phyloP scores from a whole-genome alignment of 2,797 vertebrate genomes.

The Gouania willdenowi region DNA sequence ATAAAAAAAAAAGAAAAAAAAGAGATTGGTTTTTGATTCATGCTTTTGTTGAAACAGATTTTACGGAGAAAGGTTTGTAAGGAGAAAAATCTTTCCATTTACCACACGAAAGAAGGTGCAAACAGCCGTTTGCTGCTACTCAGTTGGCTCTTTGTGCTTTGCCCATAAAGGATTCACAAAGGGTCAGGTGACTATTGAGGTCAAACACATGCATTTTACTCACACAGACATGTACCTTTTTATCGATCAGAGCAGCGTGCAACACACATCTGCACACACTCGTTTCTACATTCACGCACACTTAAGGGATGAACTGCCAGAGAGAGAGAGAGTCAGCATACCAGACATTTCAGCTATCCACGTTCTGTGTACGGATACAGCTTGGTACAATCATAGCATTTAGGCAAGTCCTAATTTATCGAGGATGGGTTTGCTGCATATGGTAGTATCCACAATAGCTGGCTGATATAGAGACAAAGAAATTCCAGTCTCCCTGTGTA shows the following conservation, averaged over 20 bases:
- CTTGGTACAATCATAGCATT: constrained; percentile 84
- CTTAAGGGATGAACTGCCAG: constrained; percentile 21
- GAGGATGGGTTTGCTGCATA: constrained; percentile 81
- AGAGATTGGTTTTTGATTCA: not conserved
- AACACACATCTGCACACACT: constrained; percentile 39
- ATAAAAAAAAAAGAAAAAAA: too few species aligned
- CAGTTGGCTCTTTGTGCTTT: constrained; percentile 46
- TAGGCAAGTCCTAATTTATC: constrained; percentile 88
- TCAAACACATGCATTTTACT: constrained; percentile 48
- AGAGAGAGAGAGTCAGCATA: constrained; percentile 43
- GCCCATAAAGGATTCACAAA: constrained; percentile 37
- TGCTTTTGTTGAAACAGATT: constrained; percentile 16
- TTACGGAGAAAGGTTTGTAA: constrained; percentile 13
- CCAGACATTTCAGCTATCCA: constrained; percentile 73
- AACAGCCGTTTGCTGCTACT: constrained; percentile 35
- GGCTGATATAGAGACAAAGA: constrained; percentile 90
- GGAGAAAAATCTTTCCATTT: constrained; percentile 23
- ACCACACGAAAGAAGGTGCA: constrained; percentile 20
- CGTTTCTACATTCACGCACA: constrained; percentile 27
- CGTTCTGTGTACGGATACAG: constrained; percentile 61
- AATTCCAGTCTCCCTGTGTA: constrained; percentile 86
- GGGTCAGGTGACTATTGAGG: constrained; percentile 49
- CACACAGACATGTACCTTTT: constrained; percentile 48
- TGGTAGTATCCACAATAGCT: constrained; percentile 85
- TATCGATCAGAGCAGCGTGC: constrained; percentile 43